Evolutionary conservation across 2,888 invertebrate genomes (phyloP).

Genomic region (Cheilosia urbana): DNA sequence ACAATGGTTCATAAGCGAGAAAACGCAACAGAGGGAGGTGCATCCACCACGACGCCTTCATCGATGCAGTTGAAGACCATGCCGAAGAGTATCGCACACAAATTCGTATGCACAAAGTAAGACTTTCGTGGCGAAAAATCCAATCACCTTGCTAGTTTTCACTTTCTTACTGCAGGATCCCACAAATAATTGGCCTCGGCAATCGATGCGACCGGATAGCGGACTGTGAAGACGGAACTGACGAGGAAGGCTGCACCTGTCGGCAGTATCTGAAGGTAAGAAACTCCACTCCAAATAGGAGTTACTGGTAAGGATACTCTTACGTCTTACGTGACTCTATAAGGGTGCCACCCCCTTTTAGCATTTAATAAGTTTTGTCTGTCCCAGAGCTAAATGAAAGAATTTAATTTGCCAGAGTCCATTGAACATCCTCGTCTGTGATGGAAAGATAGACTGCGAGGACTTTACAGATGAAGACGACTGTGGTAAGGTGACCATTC

Average conservation of each 20-base stretch:
- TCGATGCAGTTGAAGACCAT: slow-evolving; percentile 41
- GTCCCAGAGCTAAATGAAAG: background rate
- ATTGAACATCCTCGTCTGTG: slow-evolving; percentile 87
- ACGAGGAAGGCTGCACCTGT: slow-evolving; percentile 90
- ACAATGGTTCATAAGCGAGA: slow-evolving; percentile 49
- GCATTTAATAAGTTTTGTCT: no score
- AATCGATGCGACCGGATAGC: slow-evolving; percentile 88
- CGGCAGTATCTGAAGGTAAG: slow-evolving; percentile 86
- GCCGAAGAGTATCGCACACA: slow-evolving; percentile 50
- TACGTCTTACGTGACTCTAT: no score
- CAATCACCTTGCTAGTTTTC: background rate
- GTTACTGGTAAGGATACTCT: no score
- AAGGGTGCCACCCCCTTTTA: background rate
- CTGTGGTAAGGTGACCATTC: slow-evolving; percentile 86
- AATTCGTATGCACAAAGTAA: slow-evolving; percentile 63
- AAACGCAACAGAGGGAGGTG: slow-evolving; percentile 51
- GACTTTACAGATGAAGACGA: slow-evolving; percentile 90
- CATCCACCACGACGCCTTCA: background rate
- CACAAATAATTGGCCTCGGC: slow-evolving; percentile 86
- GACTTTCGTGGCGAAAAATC: background rate
- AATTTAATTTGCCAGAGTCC: slow-evolving; percentile 76
- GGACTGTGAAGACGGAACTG: slow-evolving; percentile 93
- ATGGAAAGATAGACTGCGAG: slow-evolving; percentile 89
- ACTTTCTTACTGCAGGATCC: slow-evolving; percentile 84
- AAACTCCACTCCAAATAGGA: background rate